These are phyloP conservation scores for Zelleria hepariella DNA, from an alignment of 2,888 invertebrate species.

Conservation along the genomic window DNA sequence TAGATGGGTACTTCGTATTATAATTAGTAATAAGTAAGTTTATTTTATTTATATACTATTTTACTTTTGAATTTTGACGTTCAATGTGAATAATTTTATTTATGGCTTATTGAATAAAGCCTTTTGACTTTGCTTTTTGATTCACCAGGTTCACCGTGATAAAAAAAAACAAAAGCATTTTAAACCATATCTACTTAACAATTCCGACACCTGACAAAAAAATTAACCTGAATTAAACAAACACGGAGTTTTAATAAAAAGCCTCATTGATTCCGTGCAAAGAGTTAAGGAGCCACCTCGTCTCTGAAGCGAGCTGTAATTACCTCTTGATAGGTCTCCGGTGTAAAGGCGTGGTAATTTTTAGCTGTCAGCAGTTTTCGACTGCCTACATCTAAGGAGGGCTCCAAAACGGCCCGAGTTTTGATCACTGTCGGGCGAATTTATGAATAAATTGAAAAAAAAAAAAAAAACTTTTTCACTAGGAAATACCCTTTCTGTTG, in stretches of 20 bases:
- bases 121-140: no score
- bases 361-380: slow-evolving; percentile 48
- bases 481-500: no score
- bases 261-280: slow-evolving; percentile 38
- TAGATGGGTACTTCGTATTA: no score
- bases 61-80: no score
- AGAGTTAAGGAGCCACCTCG: slow-evolving; percentile 25
- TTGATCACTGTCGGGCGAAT: not conserved
- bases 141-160: no score
- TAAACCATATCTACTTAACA: no score
- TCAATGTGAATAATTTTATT: no score
- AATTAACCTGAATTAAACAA: slow-evolving; percentile 17
- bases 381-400: slow-evolving; percentile 13
- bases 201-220: not conserved
- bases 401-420: slow-evolving; percentile 1
- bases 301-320: slow-evolving; percentile 36
- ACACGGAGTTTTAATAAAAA: slow-evolving; percentile 18
- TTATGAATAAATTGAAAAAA: not conserved
- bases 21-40: no score
- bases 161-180: no score
- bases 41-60: no score
- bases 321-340: slow-evolving; percentile 41
- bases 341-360: slow-evolving; percentile 34
- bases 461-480: no score
- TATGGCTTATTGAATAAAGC: no score